Percentiles rank a stretch among this genome's conserved stretches.
Conservation (phyloP, 1,140 invertebrate species). For the Heliothis virescens region DNA sequence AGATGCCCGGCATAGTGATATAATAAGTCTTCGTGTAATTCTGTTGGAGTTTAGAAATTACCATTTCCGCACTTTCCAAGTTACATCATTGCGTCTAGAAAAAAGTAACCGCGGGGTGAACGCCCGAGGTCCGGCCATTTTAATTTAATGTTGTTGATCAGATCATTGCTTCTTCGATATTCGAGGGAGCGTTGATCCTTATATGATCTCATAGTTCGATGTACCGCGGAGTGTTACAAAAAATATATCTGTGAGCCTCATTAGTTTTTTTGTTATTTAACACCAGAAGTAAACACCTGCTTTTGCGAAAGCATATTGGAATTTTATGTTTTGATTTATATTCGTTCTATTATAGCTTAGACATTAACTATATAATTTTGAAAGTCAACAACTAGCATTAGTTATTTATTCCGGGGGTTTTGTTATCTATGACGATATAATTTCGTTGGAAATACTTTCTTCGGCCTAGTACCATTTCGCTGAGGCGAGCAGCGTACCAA, state of each 20-base stretch:
- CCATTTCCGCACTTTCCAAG: conserved; percentile 84
- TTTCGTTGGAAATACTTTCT: conserved; percentile 61
- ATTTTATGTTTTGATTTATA: too few species aligned
- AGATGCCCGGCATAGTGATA: conserved; percentile 74
- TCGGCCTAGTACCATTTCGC: conserved; percentile 70
- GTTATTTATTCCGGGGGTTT: background rate
- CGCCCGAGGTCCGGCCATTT: conserved; percentile 71
- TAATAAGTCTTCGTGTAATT: conserved; percentile 71
- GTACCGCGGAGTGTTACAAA: conserved; percentile 39
- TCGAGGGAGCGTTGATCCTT: conserved; percentile 81
- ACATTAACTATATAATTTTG: too few species aligned
- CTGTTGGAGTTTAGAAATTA: conserved; percentile 73
- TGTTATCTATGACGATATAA: conserved; percentile 20
- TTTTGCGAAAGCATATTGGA: background rate
- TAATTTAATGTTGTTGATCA: conserved; percentile 72
- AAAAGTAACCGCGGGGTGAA: conserved; percentile 74
- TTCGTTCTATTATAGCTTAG: too few species aligned
- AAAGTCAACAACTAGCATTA: background rate
- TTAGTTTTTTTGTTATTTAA: conserved; percentile 11
- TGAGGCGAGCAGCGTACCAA: conserved; percentile 64
- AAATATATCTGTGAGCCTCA: conserved; percentile 16
- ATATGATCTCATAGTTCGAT: conserved; percentile 78
- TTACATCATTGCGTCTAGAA: conserved; percentile 79
- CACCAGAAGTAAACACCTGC: conserved; percentile 13
- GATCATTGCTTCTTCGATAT: conserved; percentile 77